These are phyloP conservation scores for Neolamprologus caudopunctatus DNA, from an alignment of 2,113 vertebrate species.

Conservation along the genomic window DNA sequence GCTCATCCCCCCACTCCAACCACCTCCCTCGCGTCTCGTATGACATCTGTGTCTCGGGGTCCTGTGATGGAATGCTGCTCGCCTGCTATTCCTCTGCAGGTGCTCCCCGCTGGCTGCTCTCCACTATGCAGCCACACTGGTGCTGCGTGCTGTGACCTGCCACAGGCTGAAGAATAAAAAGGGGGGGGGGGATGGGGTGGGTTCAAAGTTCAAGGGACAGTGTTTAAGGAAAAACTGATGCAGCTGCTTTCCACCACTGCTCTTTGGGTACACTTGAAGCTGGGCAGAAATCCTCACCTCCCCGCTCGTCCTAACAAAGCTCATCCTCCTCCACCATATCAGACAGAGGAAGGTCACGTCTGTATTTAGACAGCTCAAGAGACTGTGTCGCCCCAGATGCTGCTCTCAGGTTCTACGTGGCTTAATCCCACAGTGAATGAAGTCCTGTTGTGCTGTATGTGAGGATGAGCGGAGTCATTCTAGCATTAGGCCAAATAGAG, in stretches of 20 bases:
- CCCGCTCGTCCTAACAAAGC: neutral
- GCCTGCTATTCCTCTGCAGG: slow-evolving; percentile 60
- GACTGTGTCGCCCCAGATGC: slow-evolving; percentile 14
- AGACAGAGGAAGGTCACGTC: slow-evolving; percentile 32
- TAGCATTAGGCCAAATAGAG: neutral
- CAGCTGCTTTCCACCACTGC: slow-evolving; percentile 56
- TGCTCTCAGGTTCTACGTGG: neutral
- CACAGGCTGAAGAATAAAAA: neutral
- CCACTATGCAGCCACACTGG: slow-evolving; percentile 18
- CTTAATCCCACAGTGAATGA: neutral
- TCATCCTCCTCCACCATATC: neutral
- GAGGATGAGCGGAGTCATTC: neutral
- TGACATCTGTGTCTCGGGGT: slow-evolving; percentile 63
- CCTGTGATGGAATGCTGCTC: slow-evolving; percentile 70
- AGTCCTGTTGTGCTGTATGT: neutral
- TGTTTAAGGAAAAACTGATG: neutral
- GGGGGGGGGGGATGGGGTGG: neutral
- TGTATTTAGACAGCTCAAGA: slow-evolving; percentile 38
- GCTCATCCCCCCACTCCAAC: slow-evolving; percentile 15
- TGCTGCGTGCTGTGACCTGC: slow-evolving; percentile 28
- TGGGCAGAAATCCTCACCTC: slow-evolving; percentile 8
- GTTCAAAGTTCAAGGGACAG: slow-evolving; percentile 40
- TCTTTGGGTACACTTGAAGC: neutral
- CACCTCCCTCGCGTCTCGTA: slow-evolving; percentile 55
- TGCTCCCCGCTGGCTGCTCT: slow-evolving; percentile 52